Conservation (phyloP, 1,140 invertebrate species). For the Drosophila navojoa region DNA sequence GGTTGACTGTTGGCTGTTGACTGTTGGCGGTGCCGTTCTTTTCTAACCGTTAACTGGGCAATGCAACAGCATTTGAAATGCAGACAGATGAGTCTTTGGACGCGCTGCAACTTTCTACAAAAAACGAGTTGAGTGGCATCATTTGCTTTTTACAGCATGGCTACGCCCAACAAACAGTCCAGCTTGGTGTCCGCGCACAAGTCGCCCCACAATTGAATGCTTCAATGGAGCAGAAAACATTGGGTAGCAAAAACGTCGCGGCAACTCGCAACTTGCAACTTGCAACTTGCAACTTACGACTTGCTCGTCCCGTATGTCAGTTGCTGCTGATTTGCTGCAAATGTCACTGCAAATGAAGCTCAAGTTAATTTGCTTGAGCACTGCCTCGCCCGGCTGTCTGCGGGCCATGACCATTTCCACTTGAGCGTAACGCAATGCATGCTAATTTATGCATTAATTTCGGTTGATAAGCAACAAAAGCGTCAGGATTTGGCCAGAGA, state of each 20-base stretch:
- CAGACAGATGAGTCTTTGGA: slow-evolving; percentile 16
- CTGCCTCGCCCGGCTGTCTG: slow-evolving; percentile 10
- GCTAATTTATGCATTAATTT: slow-evolving; percentile 62
- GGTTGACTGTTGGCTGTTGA: background rate
- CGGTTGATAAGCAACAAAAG: slow-evolving; percentile 48
- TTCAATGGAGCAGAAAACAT: slow-evolving; percentile 79
- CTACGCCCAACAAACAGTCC: slow-evolving; percentile 39
- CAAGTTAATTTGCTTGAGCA: slow-evolving; percentile 65
- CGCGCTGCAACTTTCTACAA: slow-evolving; percentile 49
- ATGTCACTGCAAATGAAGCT: slow-evolving; percentile 61
- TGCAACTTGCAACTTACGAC: slow-evolving; percentile 7
- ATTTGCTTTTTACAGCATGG: slow-evolving; percentile 42
- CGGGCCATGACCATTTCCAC: slow-evolving; percentile 39
- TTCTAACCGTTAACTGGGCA: slow-evolving; percentile 41
- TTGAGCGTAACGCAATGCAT: slow-evolving; percentile 42
- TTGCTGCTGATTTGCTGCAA: slow-evolving; percentile 39
- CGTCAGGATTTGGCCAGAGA: slow-evolving; percentile 24
- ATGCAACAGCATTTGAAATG: slow-evolving; percentile 28
- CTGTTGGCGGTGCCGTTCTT: slow-evolving; percentile 34
- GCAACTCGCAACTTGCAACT: slow-evolving; percentile 12
- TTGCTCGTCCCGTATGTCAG: slow-evolving; percentile 34
- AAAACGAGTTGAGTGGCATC: slow-evolving; percentile 49
- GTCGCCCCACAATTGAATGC: slow-evolving; percentile 70
- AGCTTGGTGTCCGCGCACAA: slow-evolving; percentile 19
- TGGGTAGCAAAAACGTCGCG: slow-evolving; percentile 43